A percentile compares a stretch with the other conserved stretches of the same genome.
These are phyloP conservation scores for Scaptodrosophila lebanonensis DNA, from an alignment of 1,140 invertebrate genomes.

Conservation along the genomic window DNA sequence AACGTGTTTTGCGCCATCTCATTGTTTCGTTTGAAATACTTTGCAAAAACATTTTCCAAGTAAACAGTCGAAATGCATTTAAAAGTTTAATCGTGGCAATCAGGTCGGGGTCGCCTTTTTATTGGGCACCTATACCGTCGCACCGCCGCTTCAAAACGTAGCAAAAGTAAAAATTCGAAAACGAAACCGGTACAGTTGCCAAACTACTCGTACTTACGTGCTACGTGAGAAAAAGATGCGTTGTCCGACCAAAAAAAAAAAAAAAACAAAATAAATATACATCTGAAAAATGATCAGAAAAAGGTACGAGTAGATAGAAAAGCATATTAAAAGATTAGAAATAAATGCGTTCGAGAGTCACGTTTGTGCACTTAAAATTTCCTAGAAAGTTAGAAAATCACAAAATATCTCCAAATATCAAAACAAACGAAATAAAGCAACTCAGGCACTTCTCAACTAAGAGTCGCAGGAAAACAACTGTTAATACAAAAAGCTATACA, in stretches of 20 bases:
- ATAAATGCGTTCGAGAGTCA: conserved; percentile 37
- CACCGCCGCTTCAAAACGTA: no score
- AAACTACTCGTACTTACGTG: no score
- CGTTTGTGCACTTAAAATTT: conserved; percentile 58
- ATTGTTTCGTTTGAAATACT: conserved; percentile 41
- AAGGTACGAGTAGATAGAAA: conserved; percentile 24
- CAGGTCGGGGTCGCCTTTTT: conserved; percentile 43
- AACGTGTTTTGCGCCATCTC: conserved; percentile 52
- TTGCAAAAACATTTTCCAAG: conserved; percentile 51
- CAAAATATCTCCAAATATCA: conserved; percentile 32
- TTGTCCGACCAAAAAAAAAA: conserved; percentile 20
- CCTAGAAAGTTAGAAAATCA: conserved; percentile 55
- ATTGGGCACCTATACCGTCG: background rate
- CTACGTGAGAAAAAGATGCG: conserved; percentile 48
- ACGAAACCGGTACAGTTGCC: conserved; percentile 49
- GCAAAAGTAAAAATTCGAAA: conserved; percentile 32
- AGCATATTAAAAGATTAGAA: conserved; percentile 68
- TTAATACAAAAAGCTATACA: conserved; percentile 5
- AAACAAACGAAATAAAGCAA: conserved; percentile 42
- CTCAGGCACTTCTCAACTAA: background rate
- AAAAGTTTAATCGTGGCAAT: conserved; percentile 29
- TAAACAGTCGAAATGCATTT: conserved; percentile 16
- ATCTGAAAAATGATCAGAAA: conserved; percentile 18
- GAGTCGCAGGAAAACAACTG: conserved; percentile 27
- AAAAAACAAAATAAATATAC: background rate